phyloP scores from a whole-genome alignment of 2,797 vertebrate species.

The Rhinoraja longicauda region DNA sequence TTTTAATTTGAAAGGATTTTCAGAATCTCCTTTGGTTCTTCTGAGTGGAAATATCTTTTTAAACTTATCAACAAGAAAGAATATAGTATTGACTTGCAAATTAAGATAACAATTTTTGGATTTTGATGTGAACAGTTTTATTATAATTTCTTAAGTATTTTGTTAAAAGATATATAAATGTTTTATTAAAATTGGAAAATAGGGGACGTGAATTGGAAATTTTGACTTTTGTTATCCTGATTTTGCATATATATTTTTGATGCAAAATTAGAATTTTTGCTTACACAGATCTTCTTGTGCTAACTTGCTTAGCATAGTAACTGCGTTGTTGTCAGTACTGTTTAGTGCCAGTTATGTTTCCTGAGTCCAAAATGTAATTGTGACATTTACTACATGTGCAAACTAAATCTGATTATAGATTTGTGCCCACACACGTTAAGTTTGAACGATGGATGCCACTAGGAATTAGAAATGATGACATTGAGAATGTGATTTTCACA shows the following conservation, averaged over 20 bases:
- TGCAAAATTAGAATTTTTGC: neutral
- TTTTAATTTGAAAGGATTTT: neutral
- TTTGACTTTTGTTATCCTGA: neutral
- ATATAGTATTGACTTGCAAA: neutral
- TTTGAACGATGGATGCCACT: neutral
- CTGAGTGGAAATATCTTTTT: neutral
- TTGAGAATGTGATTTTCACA: neutral
- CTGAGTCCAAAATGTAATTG: neutral
- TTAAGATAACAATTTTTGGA: neutral
- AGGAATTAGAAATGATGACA: neutral
- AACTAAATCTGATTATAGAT: neutral
- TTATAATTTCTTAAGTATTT: neutral
- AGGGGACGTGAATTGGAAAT: too few species aligned
- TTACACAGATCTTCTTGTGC: neutral
- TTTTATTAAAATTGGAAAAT: too few species aligned
- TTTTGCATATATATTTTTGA: neutral
- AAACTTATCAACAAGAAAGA: neutral
- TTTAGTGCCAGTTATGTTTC: neutral
- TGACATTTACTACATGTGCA: neutral
- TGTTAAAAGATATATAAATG: too few species aligned
- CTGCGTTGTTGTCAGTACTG: neutral
- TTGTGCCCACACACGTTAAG: neutral
- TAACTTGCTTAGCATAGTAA: slow-evolving; percentile 3
- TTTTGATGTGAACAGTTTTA: neutral
- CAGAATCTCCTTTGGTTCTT: neutral